Base-by-base conservation (phyloP, 2,797 vertebrate species). In the Chromobotia macracanthus region DNA sequence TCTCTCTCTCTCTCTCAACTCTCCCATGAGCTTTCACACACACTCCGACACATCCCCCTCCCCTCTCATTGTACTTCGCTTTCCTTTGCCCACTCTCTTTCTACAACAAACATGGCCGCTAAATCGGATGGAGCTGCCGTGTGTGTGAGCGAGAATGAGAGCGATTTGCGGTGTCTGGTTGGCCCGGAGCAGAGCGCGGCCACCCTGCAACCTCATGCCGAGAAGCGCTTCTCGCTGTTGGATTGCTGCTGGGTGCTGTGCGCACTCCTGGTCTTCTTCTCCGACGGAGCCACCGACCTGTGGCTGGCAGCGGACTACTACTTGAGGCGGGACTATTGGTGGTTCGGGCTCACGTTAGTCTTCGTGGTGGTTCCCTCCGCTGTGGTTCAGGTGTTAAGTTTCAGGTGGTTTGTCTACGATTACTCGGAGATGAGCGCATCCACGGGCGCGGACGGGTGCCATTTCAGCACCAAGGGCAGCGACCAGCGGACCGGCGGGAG, bases 241-340 rank as follows among this genome's bases (percentile, higher is more conserved):
- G 96, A 97, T 94, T 94, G 95, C 87, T 96, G 95, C 91, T 98
- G 96, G 96, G 93, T 96, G 88, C 92, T 97, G 78, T 95, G 94
- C 90, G 96, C 96, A 60, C 94, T 98, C 89, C 93, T 97, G 80
- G 96, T 98, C 87, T 97, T 97, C 87, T 97, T 97, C 94, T 96
- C 96, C 87, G 97, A 98, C 92, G 96, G 95, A 72, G 96, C 96
- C 85, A 96, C 95, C 84, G 97, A 98, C 96, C 96, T 98, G 96
- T 97, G 96, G 96, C 96, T 98, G 93, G 96, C 96, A 88, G 96
- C 94, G 85, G 94, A 97, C 89, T 98, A 97, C 91, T 97, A 97
- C 94, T 91, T 95, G 90, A 88, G 92, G 81, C 91, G 91, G 82
- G 90, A 95, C 84, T 90, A 82, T 90, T 94, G 93, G 94, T 96